Evolutionary conservation across 2,888 invertebrate genomes (phyloP).

Genomic region (Zaprionus bogoriensis): DNA sequence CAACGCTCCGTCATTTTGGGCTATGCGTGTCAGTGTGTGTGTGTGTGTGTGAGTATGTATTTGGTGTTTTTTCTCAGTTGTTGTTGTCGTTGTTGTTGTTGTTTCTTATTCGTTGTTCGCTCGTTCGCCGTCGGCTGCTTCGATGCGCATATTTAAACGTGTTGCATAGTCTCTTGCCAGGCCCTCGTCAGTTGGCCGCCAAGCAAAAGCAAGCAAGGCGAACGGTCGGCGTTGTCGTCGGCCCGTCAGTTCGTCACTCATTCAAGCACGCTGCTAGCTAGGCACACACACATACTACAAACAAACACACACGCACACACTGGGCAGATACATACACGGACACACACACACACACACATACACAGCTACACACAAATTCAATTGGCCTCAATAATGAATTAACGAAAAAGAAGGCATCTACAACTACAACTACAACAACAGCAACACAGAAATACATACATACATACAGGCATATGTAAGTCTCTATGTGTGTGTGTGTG

Average conservation of each 20-base stretch:
- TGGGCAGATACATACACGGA: too few species aligned
- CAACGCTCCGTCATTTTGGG: conserved; percentile 59
- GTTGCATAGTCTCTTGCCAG: conserved; percentile 80
- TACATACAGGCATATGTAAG: neutral
- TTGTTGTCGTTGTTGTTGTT: conserved; percentile 32
- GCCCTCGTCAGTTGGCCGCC: conserved; percentile 68
- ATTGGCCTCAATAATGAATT: conserved; percentile 75
- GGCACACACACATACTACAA: conserved; percentile 21
- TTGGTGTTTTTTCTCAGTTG: conserved; percentile 39
- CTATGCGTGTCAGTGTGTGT: conserved; percentile 45
- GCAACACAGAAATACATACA: conserved; percentile 6
- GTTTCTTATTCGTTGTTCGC: conserved; percentile 57
- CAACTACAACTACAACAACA: conserved; percentile 25
- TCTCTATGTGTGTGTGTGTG: neutral
- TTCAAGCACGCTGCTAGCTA: conserved; percentile 74
- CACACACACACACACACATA: conserved; percentile 1
- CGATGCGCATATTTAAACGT: conserved; percentile 80
- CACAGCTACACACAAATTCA: conserved; percentile 62
- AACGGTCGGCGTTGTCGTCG: conserved; percentile 60
- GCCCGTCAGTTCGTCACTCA: conserved; percentile 65
- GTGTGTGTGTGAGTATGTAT: conserved; percentile 39
- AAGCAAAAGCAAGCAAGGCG: conserved; percentile 67
- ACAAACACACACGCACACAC: conserved; percentile 2
- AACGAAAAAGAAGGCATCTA: conserved; percentile 62
- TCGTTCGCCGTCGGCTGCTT: conserved; percentile 69